Evolutionary conservation across 2,797 vertebrate genomes (phyloP), one percentile per base, ranked within the genome.

Genomic region (Oryzias dopingdopingensis): DNA sequence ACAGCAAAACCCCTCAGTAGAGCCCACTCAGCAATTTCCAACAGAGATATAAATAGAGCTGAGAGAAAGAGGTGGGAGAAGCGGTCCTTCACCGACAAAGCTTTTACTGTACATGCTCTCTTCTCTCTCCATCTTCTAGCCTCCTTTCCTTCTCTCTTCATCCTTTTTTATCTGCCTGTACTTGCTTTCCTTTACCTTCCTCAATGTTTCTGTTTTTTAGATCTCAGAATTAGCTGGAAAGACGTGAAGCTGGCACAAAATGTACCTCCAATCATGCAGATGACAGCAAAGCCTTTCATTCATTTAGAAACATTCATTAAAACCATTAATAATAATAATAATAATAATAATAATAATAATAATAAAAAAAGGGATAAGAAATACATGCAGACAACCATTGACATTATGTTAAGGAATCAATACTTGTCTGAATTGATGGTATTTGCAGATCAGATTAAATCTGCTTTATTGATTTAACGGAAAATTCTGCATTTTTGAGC

Each of bases 21-120:
- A 77, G 84, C 79, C 70, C 72, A 86, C 82, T 89, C 89, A 90
- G 86, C 89, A 82, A 80, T 88, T 89, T 90, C 84, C 84, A 82
- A 86, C 77, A 78, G 81, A 84, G 83, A 82, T 90, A 90, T 81
- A 90, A 88, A 90, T 88, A 89, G 86, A 83, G 77, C 58, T 59
- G 76, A 58, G 72, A 79, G 66, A 77, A 60, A 56, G 69, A 64
- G 74, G 62, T 67, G 16, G 41, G 71, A 79, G 70, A 74, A 76
- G 69, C 74, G 82, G 80, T 70, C 61, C 66, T 54, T 51, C 57
- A 67, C 67, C 51, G 55, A 52, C 65, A 62, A 52, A 77, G 70
- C 58, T 62, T 80, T 82, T 72, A 76, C 76, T 77, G 64, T 85
- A 69, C 61, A 78, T 78, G 55, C 65, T 74, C 71, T 70, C 26